These are phyloP conservation scores for Ascaphus truei DNA, from an alignment of 2,113 vertebrate species.

Conservation along the genomic window DNA sequence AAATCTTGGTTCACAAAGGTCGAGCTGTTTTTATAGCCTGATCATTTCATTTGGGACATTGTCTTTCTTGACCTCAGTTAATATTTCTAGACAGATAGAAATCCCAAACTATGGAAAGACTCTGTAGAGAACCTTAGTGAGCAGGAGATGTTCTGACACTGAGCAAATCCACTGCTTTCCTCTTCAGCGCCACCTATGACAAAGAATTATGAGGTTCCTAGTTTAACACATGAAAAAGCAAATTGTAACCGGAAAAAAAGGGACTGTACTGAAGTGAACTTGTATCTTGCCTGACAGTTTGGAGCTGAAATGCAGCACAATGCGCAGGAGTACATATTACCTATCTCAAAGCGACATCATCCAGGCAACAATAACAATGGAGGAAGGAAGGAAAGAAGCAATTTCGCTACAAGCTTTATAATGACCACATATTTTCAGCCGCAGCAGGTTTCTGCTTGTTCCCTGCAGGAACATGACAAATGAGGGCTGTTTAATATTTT, in stretches of 20 bases:
- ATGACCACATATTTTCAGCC: slow-evolving; percentile 55
- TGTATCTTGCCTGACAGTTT: slow-evolving; percentile 27
- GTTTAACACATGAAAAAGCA: slow-evolving; percentile 31
- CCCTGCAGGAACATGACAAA: slow-evolving; percentile 60
- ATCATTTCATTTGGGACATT: too few species aligned
- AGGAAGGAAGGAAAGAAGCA: slow-evolving; percentile 48
- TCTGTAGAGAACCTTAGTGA: too few species aligned
- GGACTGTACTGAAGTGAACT: slow-evolving; percentile 1
- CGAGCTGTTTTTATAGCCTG: too few species aligned
- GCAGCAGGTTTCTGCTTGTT: slow-evolving; percentile 47
- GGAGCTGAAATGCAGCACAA: slow-evolving; percentile 16
- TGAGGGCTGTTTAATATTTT: slow-evolving; percentile 67
- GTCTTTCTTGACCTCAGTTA: too few species aligned
- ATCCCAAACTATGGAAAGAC: too few species aligned
- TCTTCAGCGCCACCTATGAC: not conserved
- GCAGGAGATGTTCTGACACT: not conserved
- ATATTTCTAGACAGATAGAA: too few species aligned
- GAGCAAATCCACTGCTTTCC: slow-evolving; percentile 37
- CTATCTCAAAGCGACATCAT: slow-evolving; percentile 41
- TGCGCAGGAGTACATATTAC: slow-evolving; percentile 49
- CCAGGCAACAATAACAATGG: slow-evolving; percentile 12
- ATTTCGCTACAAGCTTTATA: slow-evolving; percentile 51
- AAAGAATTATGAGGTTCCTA: slow-evolving; percentile 22
- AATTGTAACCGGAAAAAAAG: slow-evolving; percentile 13
- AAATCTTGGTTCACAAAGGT: too few species aligned